These are phyloP conservation scores for Sinonovacula constricta DNA, from an alignment of 1,140 invertebrate species.

Conservation along the genomic window DNA sequence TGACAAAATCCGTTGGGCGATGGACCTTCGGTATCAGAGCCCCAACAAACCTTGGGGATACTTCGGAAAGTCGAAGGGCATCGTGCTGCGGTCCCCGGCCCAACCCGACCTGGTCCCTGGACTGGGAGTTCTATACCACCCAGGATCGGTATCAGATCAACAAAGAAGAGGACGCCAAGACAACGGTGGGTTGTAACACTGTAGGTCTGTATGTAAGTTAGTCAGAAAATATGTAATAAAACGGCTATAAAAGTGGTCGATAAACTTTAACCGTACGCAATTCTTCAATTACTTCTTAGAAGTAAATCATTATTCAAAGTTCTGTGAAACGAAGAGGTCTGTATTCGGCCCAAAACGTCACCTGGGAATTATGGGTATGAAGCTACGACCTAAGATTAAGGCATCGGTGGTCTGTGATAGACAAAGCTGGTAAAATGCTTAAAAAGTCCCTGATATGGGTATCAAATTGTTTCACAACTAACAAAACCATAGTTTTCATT, in stretches of 20 bases:
- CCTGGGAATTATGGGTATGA: neutral
- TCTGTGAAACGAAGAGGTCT: too few relatives aligned
- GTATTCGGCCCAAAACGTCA: neutral
- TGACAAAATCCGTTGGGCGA: slow-evolving; percentile 33
- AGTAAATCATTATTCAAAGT: neutral
- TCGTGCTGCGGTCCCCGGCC: slow-evolving; percentile 17
- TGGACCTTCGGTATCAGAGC: slow-evolving; percentile 38
- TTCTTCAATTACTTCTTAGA: neutral
- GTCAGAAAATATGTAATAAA: neutral
- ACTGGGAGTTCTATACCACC: slow-evolving; percentile 36
- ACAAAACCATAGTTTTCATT: too few relatives aligned
- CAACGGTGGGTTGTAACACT: neutral
- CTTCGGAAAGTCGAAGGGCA: slow-evolving; percentile 19
- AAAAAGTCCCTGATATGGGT: too few relatives aligned
- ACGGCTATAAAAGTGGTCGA: neutral
- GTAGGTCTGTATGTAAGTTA: neutral
- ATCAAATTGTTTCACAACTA: too few relatives aligned
- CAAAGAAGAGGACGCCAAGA: slow-evolving; percentile 1
- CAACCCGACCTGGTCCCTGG: slow-evolving; percentile 18
- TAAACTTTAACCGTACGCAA: neutral
- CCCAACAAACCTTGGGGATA: slow-evolving; percentile 43
- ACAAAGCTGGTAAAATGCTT: too few relatives aligned
- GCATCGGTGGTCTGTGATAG: too few relatives aligned
- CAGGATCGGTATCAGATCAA: slow-evolving; percentile 27
- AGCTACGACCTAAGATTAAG: too few relatives aligned